These are phyloP conservation scores for Montipora efflorescens DNA, from an alignment of 64 coral and sea anemone species.

Conservation along the genomic window DNA sequence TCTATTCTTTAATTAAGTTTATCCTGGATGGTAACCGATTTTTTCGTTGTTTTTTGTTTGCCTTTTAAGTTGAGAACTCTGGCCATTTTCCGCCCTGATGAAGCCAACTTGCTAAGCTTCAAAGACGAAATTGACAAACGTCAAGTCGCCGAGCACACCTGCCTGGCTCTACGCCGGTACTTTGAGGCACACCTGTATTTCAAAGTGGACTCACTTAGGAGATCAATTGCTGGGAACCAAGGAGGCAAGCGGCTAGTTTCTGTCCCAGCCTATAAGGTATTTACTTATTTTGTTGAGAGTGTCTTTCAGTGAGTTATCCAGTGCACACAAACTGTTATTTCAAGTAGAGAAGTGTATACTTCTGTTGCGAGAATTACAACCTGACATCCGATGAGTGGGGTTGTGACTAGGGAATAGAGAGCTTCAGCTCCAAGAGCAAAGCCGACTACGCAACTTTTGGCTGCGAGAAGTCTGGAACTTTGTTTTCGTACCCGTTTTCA, in stretches of 20 bases:
- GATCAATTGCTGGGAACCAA: conserved; percentile 63
- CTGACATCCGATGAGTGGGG: no score
- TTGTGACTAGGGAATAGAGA: no score
- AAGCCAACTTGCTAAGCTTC: conserved; percentile 87
- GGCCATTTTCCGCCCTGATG: conserved; percentile 85
- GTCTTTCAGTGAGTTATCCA: no score
- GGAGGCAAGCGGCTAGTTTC: conserved; percentile 69
- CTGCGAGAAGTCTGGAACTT: no score
- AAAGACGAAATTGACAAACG: conserved; percentile 88
- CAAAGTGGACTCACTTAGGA: conserved; percentile 76
- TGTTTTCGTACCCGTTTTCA: no score
- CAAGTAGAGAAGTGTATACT: no score
- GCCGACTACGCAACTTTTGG: no score
- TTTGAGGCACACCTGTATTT: conserved; percentile 90
- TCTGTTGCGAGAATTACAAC: no score
- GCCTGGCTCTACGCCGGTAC: conserved; percentile 88
- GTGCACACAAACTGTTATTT: no score
- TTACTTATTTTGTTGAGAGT: background rate
- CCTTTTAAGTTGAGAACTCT: conserved; percentile 86
- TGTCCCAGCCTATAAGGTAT: conserved; percentile 91
- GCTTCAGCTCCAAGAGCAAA: no score
- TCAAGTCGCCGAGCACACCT: conserved; percentile 88
- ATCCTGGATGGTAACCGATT: no score
- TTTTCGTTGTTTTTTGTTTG: background rate
- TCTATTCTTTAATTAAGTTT: no score